Evolutionary conservation across 1,140 invertebrate species (phyloP), one percentile per base, ranked within the genome.

Genomic region (Eufriesea mexicana): DNA sequence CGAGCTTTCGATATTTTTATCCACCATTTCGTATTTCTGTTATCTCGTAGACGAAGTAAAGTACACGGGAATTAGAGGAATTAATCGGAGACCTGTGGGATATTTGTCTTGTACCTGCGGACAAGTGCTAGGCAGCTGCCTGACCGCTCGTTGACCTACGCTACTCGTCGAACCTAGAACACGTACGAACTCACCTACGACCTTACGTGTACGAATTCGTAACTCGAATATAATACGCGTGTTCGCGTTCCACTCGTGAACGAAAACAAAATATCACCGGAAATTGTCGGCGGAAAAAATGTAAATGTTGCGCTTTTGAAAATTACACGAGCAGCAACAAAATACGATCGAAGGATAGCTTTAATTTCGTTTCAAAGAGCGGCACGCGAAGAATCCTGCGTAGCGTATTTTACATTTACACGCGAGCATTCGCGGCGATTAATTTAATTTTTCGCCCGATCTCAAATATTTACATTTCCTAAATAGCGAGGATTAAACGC

Each of bases 401-500:
- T 10, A 5, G 23, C 25, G 20, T 49, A 23, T 57, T 75, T 67
- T 67, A 55, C 51, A 57, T 59, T 75, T 66, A 35, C 49, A 35
- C 14, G 12, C 18, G 28, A 14, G 9, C 18, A 28, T 28, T 45
- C 49, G 61, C 16, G 16, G 59, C 51, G 78, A 80, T 80, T 73
- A 67, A 81, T 81, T 64, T 66, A 55, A 74, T 61, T 79, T 71
- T 61, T 49, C n/a, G 16, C 6, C 12, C 42, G 61, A 55, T 28
- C n/a, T 28, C 42, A 67, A 82, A 68, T 76, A 66, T 76, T 76
- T 76, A 49, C 79, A 25, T 82, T 76, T 18, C 49, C 51, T 76
- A 82, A 76, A 75, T 66, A 57, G 20, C 35, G 23, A 25, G 45
- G 45, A 59, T 82, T 82, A 74, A 76, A 82, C 45, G 62, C 14